Conservation (phyloP, 2,113 vertebrate species). For the Ciconia boyciana region DNA sequence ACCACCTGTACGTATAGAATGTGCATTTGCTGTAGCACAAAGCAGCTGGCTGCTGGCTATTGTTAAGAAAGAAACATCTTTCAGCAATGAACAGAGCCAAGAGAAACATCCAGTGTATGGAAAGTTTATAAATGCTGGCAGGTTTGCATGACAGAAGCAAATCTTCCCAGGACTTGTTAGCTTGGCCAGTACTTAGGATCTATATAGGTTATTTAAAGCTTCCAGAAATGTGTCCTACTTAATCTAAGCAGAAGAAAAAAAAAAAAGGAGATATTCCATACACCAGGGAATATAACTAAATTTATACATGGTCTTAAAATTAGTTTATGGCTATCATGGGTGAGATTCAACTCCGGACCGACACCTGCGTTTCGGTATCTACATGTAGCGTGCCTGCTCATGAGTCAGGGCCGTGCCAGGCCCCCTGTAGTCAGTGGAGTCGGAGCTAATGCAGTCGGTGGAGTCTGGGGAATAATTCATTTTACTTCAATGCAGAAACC, state of each 20-base stretch:
- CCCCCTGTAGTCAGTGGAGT: rapidly evolving
- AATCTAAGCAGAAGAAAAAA: background rate
- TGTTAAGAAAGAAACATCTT: background rate
- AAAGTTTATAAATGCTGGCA: background rate
- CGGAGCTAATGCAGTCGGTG: rapidly evolving
- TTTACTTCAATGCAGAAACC: background rate
- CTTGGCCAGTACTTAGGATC: background rate
- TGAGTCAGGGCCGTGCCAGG: background rate
- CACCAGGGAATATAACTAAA: background rate
- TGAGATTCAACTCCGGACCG: background rate
- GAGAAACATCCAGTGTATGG: background rate
- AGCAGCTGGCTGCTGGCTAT: background rate
- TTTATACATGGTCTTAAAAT: background rate
- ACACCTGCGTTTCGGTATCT: background rate
- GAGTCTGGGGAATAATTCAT: background rate
- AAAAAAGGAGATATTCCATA: background rate
- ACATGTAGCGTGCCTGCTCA: rapidly evolving
- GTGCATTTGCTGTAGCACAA: background rate
- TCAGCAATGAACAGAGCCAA: background rate
- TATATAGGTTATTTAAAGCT: background rate
- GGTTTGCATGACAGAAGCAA: background rate
- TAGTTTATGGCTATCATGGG: background rate
- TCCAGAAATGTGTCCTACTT: background rate
- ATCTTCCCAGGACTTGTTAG: background rate
- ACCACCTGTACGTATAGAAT: background rate